Evolutionary conservation across 2,797 vertebrate genomes (phyloP), one percentile per base, ranked within the genome.

Genomic region (Neostethus bicornis): DNA sequence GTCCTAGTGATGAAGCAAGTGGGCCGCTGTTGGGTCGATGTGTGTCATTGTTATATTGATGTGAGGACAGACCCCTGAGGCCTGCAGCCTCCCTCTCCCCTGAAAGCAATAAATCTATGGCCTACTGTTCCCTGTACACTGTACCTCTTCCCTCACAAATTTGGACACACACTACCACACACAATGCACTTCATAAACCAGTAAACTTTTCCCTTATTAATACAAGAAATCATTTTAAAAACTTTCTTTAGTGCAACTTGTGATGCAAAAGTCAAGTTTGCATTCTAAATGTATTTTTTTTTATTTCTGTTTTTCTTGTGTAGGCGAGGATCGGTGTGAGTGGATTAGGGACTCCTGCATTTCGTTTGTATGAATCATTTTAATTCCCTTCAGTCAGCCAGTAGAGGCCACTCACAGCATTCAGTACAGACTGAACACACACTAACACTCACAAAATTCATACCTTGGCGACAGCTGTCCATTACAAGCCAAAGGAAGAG

Each of bases 381-480:
- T 93, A 91, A 80, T 87, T 88, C 87, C 88, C 90, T 92, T 92
- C 90, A 90, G 92, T 92, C 94, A 95, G 92, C 96, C 96, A 96
- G 95, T 88, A 98, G 96, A 95, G 96, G 96, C 93, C 96, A 97
- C 95, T 98, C 95, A 94, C 92, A 93, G 95, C 94, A 95, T 94
- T 93, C 93, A 76, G 85, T 92, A 90, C 53, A 81, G 85, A 80
- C 80, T 79, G 80, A 73, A 77, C 77, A 58, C 41, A 51, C 67
- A 65, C 69, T 66, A 71, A 58, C 64, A 58, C 56, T 50, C 61
- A 49, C 49, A 53, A 10, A 19, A 63, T 48, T 21, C 38, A 52
- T 64, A 72, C 63, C 50, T 32, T 39, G 32, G 37, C 54, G 67
- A 79, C 81, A 85, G 76, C 70, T 85, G 84, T 83, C 81, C 74